Evolutionary conservation across 1,140 invertebrate species (phyloP), one percentile per base, ranked within the genome.

Genomic region (Drosophila cardini): DNA sequence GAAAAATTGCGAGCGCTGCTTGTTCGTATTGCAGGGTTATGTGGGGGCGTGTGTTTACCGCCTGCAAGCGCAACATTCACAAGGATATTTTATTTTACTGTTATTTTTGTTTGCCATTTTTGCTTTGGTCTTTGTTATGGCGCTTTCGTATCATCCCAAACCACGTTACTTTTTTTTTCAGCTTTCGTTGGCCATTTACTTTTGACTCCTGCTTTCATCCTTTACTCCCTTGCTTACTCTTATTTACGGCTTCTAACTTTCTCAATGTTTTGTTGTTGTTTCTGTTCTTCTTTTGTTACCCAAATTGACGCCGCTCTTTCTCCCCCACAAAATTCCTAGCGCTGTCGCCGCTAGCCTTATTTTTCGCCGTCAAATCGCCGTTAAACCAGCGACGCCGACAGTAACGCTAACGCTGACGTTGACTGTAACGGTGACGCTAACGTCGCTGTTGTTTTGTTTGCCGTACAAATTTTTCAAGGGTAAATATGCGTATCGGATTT

Each of bases 1-100:
- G 50, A 71, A 63, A 61, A 58, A 64, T 72, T 60, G 70, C 53
- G 62, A 68, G 55, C 16, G 56, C 64, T 73, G 69, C 69, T 62
- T 76, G 69, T 42, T 46, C 48, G 50, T 56, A 53, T 71, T 53
- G 58, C 45, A 43, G 15, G 42, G 30, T 38, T 36, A 53, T 53
- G n/a, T 53, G 26, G 11, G 46, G 21, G 52, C 18, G 64, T 69
- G 64, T 46, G 36, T 30, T 64, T 56, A 45, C 18, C 50, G 83
- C 72, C 76, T 86, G 83, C 76, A 83, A 86, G 75, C 82, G 82
- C 76, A 61, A 71, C 69, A 71, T 85, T 85, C 82, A 72, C 78
- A 78, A 67, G 80, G 70, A 80, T 89, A 80, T 90, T 89, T 90
- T 78, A 84, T 89, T 89, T 83, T 74, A 87, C 70, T 89, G 74